phyloP scores from a whole-genome alignment of 2,797 vertebrate species.

The Rhincodon typus region DNA sequence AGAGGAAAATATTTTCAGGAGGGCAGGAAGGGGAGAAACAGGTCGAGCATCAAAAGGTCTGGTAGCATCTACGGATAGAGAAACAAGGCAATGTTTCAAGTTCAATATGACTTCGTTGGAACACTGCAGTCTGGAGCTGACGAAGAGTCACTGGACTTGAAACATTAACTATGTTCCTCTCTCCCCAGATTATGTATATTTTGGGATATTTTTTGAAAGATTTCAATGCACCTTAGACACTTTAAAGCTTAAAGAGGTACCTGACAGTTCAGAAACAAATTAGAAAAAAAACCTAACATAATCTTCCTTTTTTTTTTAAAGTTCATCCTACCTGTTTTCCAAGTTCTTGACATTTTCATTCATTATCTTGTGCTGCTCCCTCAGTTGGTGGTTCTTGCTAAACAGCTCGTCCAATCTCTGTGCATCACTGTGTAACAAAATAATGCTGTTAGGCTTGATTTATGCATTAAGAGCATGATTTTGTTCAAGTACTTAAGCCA shows the following conservation, averaged over 20 bases:
- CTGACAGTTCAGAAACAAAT: neutral
- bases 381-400: constrained; percentile 83
- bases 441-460: no score
- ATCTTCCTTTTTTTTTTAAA: neutral
- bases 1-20: neutral
- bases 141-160: no score
- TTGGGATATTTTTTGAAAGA: neutral
- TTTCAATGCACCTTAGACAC: neutral
- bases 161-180: no score
- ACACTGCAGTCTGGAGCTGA: no score
- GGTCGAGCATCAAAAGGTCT: neutral
- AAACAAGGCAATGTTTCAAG: no score
- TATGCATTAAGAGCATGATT: neutral
- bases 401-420: constrained; percentile 88
- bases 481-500: neutral
- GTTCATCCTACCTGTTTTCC: constrained; percentile 81
- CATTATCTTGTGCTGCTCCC: constrained; percentile 82
- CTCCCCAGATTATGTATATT: neutral
- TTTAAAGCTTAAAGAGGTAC: neutral
- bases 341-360: constrained; percentile 87
- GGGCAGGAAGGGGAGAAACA: neutral
- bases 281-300: neutral
- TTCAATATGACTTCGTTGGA: no score
- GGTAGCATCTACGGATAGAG: no score
- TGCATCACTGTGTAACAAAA: constrained; percentile 62